Evolutionary conservation across 2,113 vertebrate species (phyloP), one percentile per base, ranked within the genome.

Genomic region (Spheniscus mendiculus): DNA sequence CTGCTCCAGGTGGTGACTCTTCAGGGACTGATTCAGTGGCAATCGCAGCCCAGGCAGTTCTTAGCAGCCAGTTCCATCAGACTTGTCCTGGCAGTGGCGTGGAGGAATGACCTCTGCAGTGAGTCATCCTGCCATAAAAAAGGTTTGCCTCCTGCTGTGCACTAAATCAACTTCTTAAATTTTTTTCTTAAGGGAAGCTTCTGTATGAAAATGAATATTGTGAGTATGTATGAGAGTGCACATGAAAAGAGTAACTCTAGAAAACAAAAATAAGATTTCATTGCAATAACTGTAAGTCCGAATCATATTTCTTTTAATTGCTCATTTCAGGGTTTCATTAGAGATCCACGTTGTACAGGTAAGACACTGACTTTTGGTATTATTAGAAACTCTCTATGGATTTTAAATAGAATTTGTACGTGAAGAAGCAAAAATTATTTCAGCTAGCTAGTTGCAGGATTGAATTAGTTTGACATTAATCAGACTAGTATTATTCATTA

Each of bases 401-500:
- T 71, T 92, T 89, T n/a, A 93, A 93, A 78, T 59, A 78, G 30
- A 78, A 89, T 95, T 89, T 92, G n/a, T 91, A 92, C 52, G 69
- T 67, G 32, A 89, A 95, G 16, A 82, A 92, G 26, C 63, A 63
- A 92, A 93, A 96, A 82, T 82, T 50, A 86, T 80, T 97, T 72
- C 81, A 87, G 63, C 34, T 81, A 89, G n/a, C 50, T 95, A 87
- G 76, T 84, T 92, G 72, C 34, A 84, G 59, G 38, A 55, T 79
- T 84, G 86, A 89, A 87, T 93, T 84, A 92, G 42, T 95, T 83
- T 90, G 56, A 84, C 83, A 91, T 93, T 93, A 95, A 96, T 97
- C 76, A 92, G 83, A 50, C 58, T 81, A 83, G 65, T 87, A 93
- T 87, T 93, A 93, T 95, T 94, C 90, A 97, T 95, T 86, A 95